These are phyloP conservation scores for Standfussiana lucernea DNA, from an alignment of 2,888 invertebrate species.

Conservation along the genomic window DNA sequence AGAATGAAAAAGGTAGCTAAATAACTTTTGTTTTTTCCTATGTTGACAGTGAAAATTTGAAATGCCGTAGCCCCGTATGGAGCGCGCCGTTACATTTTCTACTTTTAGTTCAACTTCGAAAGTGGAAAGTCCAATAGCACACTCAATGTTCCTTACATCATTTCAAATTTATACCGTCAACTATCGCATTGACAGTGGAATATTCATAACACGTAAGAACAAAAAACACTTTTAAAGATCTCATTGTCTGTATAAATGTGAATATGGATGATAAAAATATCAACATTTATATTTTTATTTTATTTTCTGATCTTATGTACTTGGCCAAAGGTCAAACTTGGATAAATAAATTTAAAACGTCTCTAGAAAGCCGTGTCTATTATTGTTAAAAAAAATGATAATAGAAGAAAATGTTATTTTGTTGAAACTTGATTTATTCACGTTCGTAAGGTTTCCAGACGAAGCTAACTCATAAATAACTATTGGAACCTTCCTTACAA, in stretches of 20 bases:
- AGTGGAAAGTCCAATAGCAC: not conserved
- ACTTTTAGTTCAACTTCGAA: not conserved
- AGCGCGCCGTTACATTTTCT: not conserved
- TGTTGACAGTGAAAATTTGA: not conserved
- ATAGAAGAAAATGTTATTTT: constrained; percentile 22
- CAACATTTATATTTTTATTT: constrained; percentile 16
- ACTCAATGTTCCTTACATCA: not conserved
- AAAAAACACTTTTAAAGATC: not conserved
- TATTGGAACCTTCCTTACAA: not conserved
- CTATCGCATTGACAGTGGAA: not conserved
- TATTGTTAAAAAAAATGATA: constrained; percentile 15
- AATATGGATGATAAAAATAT: constrained; percentile 12
- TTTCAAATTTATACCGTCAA: not conserved
- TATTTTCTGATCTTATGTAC: not conserved
- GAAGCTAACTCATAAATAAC: constrained; percentile 21
- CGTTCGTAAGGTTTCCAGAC: not conserved
- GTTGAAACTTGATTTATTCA: constrained; percentile 11
- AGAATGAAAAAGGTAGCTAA: constrained; percentile 4
- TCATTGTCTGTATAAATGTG: not conserved
- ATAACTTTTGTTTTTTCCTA: not conserved
- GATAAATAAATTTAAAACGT: not conserved
- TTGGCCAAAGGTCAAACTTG: constrained; percentile 6
- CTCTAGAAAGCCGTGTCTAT: constrained; percentile 10
- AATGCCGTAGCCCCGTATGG: not conserved
- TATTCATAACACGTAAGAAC: not conserved